Evolutionary conservation across 2,113 vertebrate species (phyloP).

Genomic region (Sceloporus undulatus): DNA sequence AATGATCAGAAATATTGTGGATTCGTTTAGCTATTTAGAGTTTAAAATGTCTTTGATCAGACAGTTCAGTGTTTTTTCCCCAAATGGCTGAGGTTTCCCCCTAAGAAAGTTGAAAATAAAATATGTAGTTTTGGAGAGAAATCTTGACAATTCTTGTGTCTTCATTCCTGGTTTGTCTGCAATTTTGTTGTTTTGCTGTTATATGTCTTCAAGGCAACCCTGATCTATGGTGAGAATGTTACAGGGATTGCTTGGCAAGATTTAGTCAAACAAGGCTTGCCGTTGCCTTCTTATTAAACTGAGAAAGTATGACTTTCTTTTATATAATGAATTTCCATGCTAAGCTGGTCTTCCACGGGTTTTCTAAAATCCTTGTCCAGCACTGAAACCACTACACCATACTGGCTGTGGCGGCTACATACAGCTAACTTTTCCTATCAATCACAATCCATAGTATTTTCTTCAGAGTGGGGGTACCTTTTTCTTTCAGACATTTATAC

Average conservation of each 20-base stretch:
- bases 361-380: too few species aligned
- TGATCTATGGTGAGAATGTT: too few species aligned
- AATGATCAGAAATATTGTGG: slow-evolving; percentile 3
- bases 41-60: neutral
- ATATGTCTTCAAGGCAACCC: too few species aligned
- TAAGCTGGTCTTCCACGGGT: too few species aligned
- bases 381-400: neutral
- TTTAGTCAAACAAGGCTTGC: too few species aligned
- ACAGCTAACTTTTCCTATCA: neutral
- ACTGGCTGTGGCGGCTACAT: too few species aligned
- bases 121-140: neutral
- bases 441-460: neutral
- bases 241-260: too few species aligned
- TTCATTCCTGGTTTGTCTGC: neutral
- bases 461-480: neutral
- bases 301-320: neutral
- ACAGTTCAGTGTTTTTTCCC: neutral
- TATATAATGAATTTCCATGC: too few species aligned
- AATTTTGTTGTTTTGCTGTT: too few species aligned
- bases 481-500: neutral
- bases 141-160: neutral
- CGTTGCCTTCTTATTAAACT: too few species aligned
- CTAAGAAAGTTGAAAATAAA: slow-evolving; percentile 10
- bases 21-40: neutral
- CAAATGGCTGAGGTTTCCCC: neutral